These are phyloP conservation scores for Eunapius fragilis DNA, from an alignment of 37 sponge, comb jelly and placozoan genomes.

Conservation along the genomic window DNA sequence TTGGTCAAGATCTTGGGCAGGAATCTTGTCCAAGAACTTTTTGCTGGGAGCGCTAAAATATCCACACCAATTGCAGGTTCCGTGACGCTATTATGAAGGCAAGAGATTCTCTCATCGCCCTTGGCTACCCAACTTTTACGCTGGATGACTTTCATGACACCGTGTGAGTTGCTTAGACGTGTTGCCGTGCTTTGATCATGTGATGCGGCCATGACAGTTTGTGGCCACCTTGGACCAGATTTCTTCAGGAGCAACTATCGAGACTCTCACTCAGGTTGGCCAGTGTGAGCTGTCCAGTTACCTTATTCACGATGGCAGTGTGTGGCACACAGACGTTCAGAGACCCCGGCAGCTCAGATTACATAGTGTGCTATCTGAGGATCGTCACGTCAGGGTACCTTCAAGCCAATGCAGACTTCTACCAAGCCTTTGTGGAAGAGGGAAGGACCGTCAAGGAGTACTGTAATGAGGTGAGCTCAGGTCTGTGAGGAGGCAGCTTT, in stretches of 20 bases:
- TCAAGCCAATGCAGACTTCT: conserved; percentile 86
- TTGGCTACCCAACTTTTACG: conserved; percentile 87
- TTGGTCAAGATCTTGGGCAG: too few relatives aligned
- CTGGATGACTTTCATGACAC: conserved; percentile 96
- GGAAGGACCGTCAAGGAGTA: conserved; percentile 81
- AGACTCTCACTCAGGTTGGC: conserved; percentile 59
- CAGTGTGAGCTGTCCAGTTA: not conserved
- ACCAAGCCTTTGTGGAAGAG: conserved; percentile 86
- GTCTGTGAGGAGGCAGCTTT: too few relatives aligned
- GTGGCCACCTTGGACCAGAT: conserved; percentile 70
- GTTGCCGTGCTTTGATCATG: not conserved
- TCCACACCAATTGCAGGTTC: conserved; percentile 50
- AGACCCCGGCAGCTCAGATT: conserved; percentile 83
- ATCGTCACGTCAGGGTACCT: conserved; percentile 88
- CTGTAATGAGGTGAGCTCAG: conserved; percentile 71
- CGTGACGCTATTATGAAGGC: conserved; percentile 49
- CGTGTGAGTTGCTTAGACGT: conserved; percentile 36
- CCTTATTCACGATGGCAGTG: not conserved
- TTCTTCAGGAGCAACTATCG: conserved; percentile 36
- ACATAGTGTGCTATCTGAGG: conserved; percentile 92
- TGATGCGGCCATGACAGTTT: conserved; percentile 42
- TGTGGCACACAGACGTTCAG: conserved; percentile 64
- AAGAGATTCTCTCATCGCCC: conserved; percentile 40
- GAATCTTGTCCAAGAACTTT: too few relatives aligned
- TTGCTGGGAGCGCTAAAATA: too few relatives aligned